Evolutionary conservation across 2,888 invertebrate genomes (phyloP), one percentile per base, ranked within the genome.

Genomic region (Drosophila anomalata): DNA sequence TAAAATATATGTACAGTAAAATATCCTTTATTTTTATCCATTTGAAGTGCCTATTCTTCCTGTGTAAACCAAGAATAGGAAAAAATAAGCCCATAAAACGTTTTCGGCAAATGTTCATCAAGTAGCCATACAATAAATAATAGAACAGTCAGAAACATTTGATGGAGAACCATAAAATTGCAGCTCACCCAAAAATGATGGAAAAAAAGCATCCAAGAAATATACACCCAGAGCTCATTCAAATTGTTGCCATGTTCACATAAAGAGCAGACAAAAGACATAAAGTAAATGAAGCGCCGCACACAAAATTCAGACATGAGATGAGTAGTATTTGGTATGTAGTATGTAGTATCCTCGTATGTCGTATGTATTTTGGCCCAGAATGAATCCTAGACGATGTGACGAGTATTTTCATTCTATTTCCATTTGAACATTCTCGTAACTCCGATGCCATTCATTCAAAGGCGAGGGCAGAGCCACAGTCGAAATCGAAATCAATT

Each of bases 261-360:
- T 74, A 68, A 77, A 67, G 54, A 75, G 77, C 82, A 83, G 82
- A 83, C 82, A 83, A 84, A 84, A 77, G 76, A 73, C 78, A 83
- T 83, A 78, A 82, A 82, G 78, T 82, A 84, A 83, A 83, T 84
- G 82, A 84, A 83, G 82, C 82, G 82, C 78, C 77, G 12, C 44
- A 52, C 72, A 76, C 68, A 73, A 76, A 73, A 79, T 72, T 67
- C 51, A 47, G 55, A 56, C 60, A 50, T 41, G n/a, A 50, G 46
- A 58, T 33, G 36, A 50, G 60, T 63, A 50, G 52, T 29, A 53
- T 26, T 20, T 70, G 47, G 48, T 46, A 12, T 26, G 17, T 50
- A 31, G 55, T 41, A 51, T 42, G n/a, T 42, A 14, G 47, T 26
- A 44, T 29, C 17, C 14, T 70, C 46, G 50, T 47, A 11, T 22